Evolutionary conservation across 2,888 invertebrate genomes (phyloP), one percentile per base, ranked within the genome.

Genomic region (Drosophila nigritarsus): DNA sequence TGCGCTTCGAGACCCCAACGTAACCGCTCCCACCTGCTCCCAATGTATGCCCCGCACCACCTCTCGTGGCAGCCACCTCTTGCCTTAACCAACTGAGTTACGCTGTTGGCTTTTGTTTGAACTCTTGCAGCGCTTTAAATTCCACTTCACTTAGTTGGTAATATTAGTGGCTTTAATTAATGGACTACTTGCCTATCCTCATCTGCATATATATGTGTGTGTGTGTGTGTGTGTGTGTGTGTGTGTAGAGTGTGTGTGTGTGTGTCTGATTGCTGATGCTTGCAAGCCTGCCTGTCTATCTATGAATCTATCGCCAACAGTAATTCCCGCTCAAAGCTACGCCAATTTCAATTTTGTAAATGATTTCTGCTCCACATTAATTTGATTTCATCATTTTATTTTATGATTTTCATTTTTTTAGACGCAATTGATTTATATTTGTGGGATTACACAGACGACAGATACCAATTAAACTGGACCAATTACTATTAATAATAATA

Each of bases 151-250:
- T 71, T 76, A 53, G 76, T 68, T 82, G 65, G 67, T 81, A 85
- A 82, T 85, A 87, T 87, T 85, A 87, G 83, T 70, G 73, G 87
- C 74, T 80, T 82, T 85, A 87, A 85, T 85, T 85, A 85, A 85
- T 82, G 85, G 68, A 71, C 75, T 64, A 75, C 63, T 72, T 65
- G 60, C 40, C 73, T 45, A 36, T 45, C 70, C 55, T 40, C 59
- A 15, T 55, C 60, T 50, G 55, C 59, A 51, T 27, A 36, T 42
- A 27, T 45, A 24, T 60, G 40, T 54, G 27, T 66, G 9, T 62
- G 50, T 54, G 55, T 66, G 50, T 50, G 54, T 80, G 29, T 60
- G 40, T 54, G 27, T 66, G 9, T 62, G 50, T 54, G 55, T 66
- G 50, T 50, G 54, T 80, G n/a, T n/a, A n/a, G n/a, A n/a, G 29